Evolutionary conservation across 2,888 invertebrate species (phyloP).

Genomic region (Hofmannophila pseudospretella): DNA sequence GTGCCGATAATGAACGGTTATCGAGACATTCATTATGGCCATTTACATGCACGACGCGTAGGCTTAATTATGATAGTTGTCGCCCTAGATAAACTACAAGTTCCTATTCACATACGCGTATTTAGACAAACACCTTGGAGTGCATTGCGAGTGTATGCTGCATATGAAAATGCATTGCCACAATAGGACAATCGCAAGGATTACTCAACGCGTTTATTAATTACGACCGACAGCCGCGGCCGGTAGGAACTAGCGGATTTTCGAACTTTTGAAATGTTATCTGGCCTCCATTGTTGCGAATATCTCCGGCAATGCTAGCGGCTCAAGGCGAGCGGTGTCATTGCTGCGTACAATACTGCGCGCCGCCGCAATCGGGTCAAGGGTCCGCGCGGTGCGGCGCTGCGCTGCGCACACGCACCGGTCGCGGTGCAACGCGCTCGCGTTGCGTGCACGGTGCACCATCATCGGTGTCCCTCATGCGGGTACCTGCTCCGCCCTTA

Average conservation of each 20-base stretch:
- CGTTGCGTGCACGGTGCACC: conserved; percentile 15
- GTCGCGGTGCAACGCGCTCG: conserved; percentile 21
- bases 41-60: conserved; percentile 41
- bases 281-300: conserved; percentile 78
- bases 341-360: conserved; percentile 73
- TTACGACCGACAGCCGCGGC: conserved; percentile 46
- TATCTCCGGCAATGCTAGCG: conserved; percentile 77
- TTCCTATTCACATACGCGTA: background rate
- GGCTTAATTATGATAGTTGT: conserved; percentile 30
- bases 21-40: conserved; percentile 56
- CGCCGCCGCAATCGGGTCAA: conserved; percentile 70
- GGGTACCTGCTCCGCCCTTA: conserved; percentile 59
- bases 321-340: conserved; percentile 77
- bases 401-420: conserved; percentile 34
- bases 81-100: conserved; percentile 32
- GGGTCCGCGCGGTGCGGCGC: conserved; percentile 45
- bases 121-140: background rate
- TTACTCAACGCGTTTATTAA: conserved; percentile 63
- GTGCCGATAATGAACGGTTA: conserved; percentile 51
- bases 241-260: conserved; percentile 67
- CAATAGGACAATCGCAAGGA: conserved; percentile 36
- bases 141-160: conserved; percentile 8
- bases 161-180: conserved; percentile 20
- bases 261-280: conserved; percentile 76
- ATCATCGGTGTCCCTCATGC: conserved; percentile 23